These are phyloP conservation scores for Eupithecia tripunctaria DNA, from an alignment of 2,888 invertebrate species.

Conservation along the genomic window DNA sequence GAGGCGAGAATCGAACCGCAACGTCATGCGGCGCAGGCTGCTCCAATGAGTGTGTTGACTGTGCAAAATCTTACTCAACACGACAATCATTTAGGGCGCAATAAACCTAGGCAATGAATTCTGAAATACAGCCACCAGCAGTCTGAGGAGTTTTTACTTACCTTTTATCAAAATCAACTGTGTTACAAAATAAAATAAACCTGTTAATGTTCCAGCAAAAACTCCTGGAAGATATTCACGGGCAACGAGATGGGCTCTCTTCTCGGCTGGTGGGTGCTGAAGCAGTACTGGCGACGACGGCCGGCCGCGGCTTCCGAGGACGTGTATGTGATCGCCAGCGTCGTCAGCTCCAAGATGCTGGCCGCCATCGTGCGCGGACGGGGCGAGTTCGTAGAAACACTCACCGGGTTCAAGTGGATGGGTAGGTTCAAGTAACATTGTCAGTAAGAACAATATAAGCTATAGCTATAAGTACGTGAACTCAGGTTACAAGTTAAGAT, in stretches of 20 bases:
- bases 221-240: conserved; percentile 93
- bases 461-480: conserved; percentile 87
- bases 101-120: no score
- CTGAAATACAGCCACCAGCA: no score
- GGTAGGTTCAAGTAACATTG: conserved; percentile 74
- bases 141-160: no score
- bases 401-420: conserved; percentile 98
- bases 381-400: conserved; percentile 92
- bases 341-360: conserved; percentile 98
- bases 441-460: neutral
- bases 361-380: conserved; percentile 90
- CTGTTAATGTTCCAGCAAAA: conserved; percentile 50
- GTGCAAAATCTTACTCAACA: no score
- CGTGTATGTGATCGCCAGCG: conserved; percentile 94
- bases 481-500: neutral
- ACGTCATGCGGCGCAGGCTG: no score
- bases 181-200: no score
- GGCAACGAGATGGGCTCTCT: conserved; percentile 98
- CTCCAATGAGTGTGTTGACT: no score
- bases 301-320: conserved; percentile 81
- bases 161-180: no score
- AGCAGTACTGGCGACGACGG: conserved; percentile 78
- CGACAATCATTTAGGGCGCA: no score
- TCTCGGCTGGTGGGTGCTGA: conserved; percentile 96
- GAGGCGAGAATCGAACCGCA: no score